Conservation (phyloP, 2,888 invertebrate species). For the Cylindroiulus punctatus region DNA sequence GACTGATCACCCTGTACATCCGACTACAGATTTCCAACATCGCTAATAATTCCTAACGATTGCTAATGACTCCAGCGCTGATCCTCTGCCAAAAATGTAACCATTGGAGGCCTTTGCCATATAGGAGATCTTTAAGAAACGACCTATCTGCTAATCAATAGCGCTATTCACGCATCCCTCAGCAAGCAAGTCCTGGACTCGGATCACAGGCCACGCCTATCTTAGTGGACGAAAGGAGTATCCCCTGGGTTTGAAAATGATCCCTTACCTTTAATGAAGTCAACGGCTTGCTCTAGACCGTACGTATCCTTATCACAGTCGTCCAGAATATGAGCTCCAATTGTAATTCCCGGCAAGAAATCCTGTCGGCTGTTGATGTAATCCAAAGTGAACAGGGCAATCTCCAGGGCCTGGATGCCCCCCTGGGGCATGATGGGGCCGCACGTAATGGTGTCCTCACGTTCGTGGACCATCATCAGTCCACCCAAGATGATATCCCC, state of each 20-base stretch:
- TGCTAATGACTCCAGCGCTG: too few relatives aligned
- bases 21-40: too few relatives aligned
- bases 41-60: too few relatives aligned
- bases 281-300: constrained; percentile 93
- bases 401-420: constrained; percentile 80
- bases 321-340: constrained; percentile 90
- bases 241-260: background rate
- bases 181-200: background rate
- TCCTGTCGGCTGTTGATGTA: constrained; percentile 75
- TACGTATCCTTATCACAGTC: constrained; percentile 97
- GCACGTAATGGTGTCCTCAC: constrained; percentile 86
- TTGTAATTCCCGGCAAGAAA: constrained; percentile 78
- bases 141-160: background rate
- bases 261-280: constrained; percentile 91
- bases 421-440: constrained; percentile 96
- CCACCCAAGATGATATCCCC: constrained; percentile 90
- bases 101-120: too few relatives aligned
- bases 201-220: background rate
- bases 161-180: background rate
- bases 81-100: too few relatives aligned
- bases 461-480: constrained; percentile 93
- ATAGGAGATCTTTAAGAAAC: background rate
- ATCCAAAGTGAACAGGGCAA: constrained; percentile 91
- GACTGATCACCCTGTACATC: too few relatives aligned
- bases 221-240: background rate